These are phyloP conservation scores for Hirtodrosophila alboralis DNA, from an alignment of 2,888 invertebrate genomes.

Conservation along the genomic window DNA sequence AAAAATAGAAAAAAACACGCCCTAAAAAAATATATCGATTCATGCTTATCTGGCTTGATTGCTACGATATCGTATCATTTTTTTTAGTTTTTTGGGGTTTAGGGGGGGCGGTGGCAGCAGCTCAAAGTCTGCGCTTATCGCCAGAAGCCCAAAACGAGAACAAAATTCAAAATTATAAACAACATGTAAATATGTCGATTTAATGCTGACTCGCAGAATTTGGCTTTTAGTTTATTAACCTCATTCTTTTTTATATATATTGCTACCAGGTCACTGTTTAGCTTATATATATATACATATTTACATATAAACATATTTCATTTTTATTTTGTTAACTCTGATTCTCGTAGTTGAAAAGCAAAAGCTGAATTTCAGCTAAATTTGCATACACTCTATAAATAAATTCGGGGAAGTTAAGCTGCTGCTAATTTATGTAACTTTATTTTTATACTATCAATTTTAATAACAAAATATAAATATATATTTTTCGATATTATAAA, in stretches of 20 bases:
- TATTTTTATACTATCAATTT: too few relatives aligned
- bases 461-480: too few relatives aligned
- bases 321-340: too few relatives aligned
- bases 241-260: constrained; percentile 31
- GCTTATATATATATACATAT: not conserved
- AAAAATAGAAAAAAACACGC: too few relatives aligned
- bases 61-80: constrained; percentile 33
- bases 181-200: constrained; percentile 68
- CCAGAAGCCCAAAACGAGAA: constrained; percentile 28
- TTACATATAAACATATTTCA: too few relatives aligned
- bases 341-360: too few relatives aligned
- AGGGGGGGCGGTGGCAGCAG: constrained; percentile 9
- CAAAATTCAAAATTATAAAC: constrained; percentile 62
- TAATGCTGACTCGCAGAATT: constrained; percentile 56
- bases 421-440: too few relatives aligned
- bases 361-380: too few relatives aligned
- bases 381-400: too few relatives aligned
- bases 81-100: not conserved
- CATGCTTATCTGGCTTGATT: constrained; percentile 40
- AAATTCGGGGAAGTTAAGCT: too few relatives aligned
- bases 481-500: too few relatives aligned
- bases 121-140: constrained; percentile 59
- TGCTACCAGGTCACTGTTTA: constrained; percentile 3
- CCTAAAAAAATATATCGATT: constrained; percentile 53
- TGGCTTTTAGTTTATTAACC: constrained; percentile 69